Evolutionary conservation across 2,113 vertebrate genomes (phyloP), one percentile per base, ranked within the genome.

Genomic region (Paracanthobrama guichenoti): DNA sequence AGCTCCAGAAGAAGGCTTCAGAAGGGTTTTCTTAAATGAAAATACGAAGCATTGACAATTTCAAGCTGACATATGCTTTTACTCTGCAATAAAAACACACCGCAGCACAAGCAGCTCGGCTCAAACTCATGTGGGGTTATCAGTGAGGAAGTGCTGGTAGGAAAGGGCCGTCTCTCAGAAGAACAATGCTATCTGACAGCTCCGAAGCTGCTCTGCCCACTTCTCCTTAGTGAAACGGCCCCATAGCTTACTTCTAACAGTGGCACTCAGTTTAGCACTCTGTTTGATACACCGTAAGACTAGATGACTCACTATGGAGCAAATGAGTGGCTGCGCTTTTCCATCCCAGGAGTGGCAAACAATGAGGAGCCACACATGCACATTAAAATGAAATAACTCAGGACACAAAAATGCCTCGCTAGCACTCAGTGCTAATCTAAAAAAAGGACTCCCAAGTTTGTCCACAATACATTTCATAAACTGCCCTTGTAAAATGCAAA

Each of bases 121-220:
- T 79, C 28, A 67, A 71, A 53, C 48, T 86, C 82, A 72, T 77
- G 76, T 48, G 26, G 60, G 75, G 64, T 86, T 84, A 86, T 88
- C 87, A 39, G 64, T 18, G 46, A 84, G 88, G 86, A 89, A 89
- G 83, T 75, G 81, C 76, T 80, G 76, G 83, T 84, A 82, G 87
- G 82, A 86, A 83, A 83, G 62, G 75, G 75, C 84, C 64, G 13
- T 62, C 48, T 57, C 62, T 80, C 59, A 59, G 48, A 90, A 59
- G 48, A 90, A 90, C 89, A 89, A 90, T 88, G 82, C 85, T 84
- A 87, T 85, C 87, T 86, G 69, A 66, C 53, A 83, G 50, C 53
- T 79, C 60, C 80, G 44, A 88, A 44, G 48, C 67, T 67, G 83
- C 39, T 73, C 82, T 86, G 83, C 77, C 48, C 76, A 66, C 57